phyloP scores from a whole-genome alignment of 2,888 invertebrate species.

The Buathra laborator region DNA sequence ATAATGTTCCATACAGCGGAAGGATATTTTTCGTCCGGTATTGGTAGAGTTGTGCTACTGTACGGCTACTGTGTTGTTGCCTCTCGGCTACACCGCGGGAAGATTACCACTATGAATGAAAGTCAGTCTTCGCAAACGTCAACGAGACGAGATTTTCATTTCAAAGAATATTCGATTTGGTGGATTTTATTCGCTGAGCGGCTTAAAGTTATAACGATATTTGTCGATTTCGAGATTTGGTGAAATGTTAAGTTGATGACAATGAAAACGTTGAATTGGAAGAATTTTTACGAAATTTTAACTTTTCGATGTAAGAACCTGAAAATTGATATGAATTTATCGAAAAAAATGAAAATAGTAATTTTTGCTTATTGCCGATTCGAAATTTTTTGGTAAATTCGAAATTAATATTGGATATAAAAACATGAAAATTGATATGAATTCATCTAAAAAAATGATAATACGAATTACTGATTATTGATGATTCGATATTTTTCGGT shows the following conservation, averaged over 20 bases:
- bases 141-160: background rate
- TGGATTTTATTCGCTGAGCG: background rate
- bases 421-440: background rate
- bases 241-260: background rate
- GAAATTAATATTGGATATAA: background rate
- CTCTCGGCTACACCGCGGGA: no score
- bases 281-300: background rate
- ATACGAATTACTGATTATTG: background rate
- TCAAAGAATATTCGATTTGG: background rate
- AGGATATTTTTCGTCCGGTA: slow-evolving; percentile 47
- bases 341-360: background rate
- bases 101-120: background rate
- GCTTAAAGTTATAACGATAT: background rate
- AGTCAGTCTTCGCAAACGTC: background rate
- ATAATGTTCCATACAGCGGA: slow-evolving; percentile 55
- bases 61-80: slow-evolving; percentile 40
- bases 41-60: slow-evolving; percentile 34
- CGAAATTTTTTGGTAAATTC: no score
- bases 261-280: background rate
- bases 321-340: background rate
- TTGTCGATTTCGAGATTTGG: background rate
- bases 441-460: background rate
- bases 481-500: no score
- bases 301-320: background rate
- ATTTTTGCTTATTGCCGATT: background rate